A percentile compares a stretch with the other conserved stretches of the same genome.
Evolutionary conservation across 53 echinoderm and acorn worm species (phyloP).

Genomic region (Apostichopus leukothele): DNA sequence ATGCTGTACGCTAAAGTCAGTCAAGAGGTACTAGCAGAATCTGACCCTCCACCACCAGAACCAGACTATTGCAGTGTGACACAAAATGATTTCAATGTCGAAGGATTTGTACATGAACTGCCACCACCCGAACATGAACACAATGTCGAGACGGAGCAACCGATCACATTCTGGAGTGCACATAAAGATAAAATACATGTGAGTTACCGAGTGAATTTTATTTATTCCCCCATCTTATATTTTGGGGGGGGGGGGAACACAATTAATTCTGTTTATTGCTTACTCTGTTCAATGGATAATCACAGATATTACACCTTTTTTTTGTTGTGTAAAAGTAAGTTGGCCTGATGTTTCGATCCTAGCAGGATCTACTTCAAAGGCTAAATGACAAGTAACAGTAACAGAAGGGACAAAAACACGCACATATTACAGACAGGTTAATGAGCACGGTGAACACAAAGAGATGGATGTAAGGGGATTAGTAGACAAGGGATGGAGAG

Average conservation of each 20-base stretch:
- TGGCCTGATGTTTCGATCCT: too few species aligned
- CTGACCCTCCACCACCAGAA: conserved; percentile 71
- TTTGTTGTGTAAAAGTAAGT: too few species aligned
- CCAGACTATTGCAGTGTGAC: conserved; percentile 82
- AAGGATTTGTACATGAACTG: conserved; percentile 72
- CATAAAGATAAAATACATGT: conserved; percentile 97
- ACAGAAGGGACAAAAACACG: too few species aligned
- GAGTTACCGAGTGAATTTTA: conserved; percentile 42
- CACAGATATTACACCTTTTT: too few species aligned
- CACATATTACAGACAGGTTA: too few species aligned
- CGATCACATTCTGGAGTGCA: conserved; percentile 92
- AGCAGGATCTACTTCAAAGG: too few species aligned
- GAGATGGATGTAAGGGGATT: too few species aligned
- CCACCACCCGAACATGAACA: conserved; percentile 81
- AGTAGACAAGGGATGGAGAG: too few species aligned
- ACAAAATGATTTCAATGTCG: conserved; percentile 81
- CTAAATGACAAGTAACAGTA: too few species aligned
- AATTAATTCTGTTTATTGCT: neutral
- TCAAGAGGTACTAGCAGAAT: conserved; percentile 73
- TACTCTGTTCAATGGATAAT: too few species aligned
- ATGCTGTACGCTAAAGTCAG: conserved; percentile 76
- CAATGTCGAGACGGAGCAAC: conserved; percentile 93
- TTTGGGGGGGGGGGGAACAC: too few species aligned
- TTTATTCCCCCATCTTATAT: neutral
- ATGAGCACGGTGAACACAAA: too few species aligned